These are phyloP conservation scores for Temnopleurus reevesii DNA, from an alignment of 53 echinoderm and acorn worm genomes.

Conservation along the genomic window DNA sequence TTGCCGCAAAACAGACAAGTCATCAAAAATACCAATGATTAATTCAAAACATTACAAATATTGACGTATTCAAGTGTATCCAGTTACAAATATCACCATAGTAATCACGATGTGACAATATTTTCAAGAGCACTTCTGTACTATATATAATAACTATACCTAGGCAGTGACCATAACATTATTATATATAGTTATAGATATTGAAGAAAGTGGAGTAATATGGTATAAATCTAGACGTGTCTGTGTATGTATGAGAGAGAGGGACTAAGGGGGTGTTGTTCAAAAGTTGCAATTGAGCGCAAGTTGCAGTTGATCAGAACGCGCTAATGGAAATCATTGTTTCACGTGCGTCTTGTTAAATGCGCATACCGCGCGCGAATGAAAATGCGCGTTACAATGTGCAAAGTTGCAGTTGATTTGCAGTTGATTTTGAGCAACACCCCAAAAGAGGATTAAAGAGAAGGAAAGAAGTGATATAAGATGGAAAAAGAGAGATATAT, in stretches of 20 bases:
- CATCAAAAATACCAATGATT: not conserved
- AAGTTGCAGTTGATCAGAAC: too few relatives aligned
- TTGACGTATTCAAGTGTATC: not conserved
- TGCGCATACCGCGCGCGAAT: too few relatives aligned
- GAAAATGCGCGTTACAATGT: too few relatives aligned
- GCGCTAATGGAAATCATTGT: too few relatives aligned
- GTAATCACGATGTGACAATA: not conserved
- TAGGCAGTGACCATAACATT: not conserved
- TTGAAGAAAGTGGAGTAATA: too few relatives aligned
- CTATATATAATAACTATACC: constrained; percentile 28
- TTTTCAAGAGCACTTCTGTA: constrained; percentile 17
- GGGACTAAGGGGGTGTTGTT: not conserved
- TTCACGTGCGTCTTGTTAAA: too few relatives aligned
- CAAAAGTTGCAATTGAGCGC: too few relatives aligned
- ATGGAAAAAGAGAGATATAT: not conserved
- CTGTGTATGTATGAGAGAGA: not conserved
- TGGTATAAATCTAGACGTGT: too few relatives aligned
- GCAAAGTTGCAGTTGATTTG: too few relatives aligned
- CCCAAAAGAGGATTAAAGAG: not conserved
- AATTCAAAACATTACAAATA: not conserved
- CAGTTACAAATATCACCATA: constrained; percentile 11
- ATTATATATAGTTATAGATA: constrained; percentile 2
- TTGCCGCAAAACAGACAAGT: constrained; percentile 23
- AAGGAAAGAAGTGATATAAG: not conserved
- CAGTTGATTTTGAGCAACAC: too few relatives aligned